A percentile compares a stretch with the other conserved stretches of the same genome.
Evolutionary conservation across 2,888 invertebrate genomes (phyloP).

Genomic region (Hymenopus coronatus): DNA sequence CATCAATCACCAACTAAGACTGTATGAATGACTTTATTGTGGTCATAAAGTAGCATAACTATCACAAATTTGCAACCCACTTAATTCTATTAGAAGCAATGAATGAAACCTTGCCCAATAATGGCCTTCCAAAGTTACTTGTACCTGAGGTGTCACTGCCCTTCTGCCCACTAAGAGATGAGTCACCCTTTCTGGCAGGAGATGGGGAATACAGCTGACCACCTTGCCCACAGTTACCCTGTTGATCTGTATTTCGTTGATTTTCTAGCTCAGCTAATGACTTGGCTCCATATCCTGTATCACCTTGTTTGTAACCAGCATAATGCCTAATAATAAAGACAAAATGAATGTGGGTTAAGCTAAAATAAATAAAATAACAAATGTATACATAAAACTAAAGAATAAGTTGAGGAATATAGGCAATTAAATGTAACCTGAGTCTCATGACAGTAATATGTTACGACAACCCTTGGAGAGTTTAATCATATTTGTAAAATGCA

Average conservation of each 20-base stretch:
- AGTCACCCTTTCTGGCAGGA: conserved; percentile 41
- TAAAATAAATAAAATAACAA: too few relatives aligned
- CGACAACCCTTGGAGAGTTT: too few relatives aligned
- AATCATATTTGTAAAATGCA: too few relatives aligned
- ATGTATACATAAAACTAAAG: too few relatives aligned
- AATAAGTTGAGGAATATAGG: too few relatives aligned
- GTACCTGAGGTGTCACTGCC: conserved; percentile 40
- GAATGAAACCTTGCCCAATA: not conserved
- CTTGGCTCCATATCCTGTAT: conserved; percentile 38
- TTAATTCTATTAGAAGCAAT: not conserved
- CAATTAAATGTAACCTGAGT: too few relatives aligned
- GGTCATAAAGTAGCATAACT: too few relatives aligned
- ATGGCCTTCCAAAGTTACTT: not conserved
- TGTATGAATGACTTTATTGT: too few relatives aligned
- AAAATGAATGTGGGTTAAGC: too few relatives aligned
- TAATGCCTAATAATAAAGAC: conserved; percentile 33
- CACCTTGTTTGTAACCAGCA: conserved; percentile 39
- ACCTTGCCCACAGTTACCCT: conserved; percentile 31
- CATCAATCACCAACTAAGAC: too few relatives aligned
- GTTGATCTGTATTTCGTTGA: conserved; percentile 39
- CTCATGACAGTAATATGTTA: too few relatives aligned
- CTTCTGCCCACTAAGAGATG: conserved; percentile 41
- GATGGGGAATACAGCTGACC: conserved; percentile 41
- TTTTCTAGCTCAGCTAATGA: conserved; percentile 42
- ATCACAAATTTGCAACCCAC: too few relatives aligned